Evolutionary conservation across 2,888 invertebrate genomes (phyloP).

Genomic region (Synergus itoensis): DNA sequence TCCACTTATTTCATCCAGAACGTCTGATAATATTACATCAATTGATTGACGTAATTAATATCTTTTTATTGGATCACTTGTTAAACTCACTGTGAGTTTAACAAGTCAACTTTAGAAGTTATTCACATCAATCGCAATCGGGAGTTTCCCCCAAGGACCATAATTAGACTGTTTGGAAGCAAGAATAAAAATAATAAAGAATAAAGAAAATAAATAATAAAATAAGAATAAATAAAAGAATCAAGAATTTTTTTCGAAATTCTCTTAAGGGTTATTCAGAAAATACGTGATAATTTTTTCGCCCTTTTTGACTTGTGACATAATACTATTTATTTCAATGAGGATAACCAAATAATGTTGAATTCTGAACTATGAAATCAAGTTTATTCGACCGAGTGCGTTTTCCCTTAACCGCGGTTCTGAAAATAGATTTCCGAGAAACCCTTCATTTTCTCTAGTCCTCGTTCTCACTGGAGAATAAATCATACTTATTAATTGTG

Average conservation of each 20-base stretch:
- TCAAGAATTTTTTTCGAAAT: too few species aligned
- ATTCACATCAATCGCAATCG: background rate
- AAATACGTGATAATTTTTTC: too few species aligned
- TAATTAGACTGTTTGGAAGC: background rate
- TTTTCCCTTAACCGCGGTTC: slow-evolving; percentile 28
- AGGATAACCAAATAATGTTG: background rate
- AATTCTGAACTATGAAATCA: background rate
- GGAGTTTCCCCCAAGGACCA: background rate
- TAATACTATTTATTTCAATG: background rate
- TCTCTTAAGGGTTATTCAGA: too few species aligned
- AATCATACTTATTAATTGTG: slow-evolving; percentile 40
- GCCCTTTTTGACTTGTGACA: too few species aligned
- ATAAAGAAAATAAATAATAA: too few species aligned
- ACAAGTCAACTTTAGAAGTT: too few species aligned
- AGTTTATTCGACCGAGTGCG: background rate
- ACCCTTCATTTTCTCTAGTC: slow-evolving; percentile 37
- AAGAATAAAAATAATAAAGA: too few species aligned
- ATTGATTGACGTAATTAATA: slow-evolving; percentile 7
- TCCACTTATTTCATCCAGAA: slow-evolving; percentile 2
- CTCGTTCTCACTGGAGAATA: slow-evolving; percentile 9
- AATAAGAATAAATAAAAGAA: too few species aligned
- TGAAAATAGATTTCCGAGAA: slow-evolving; percentile 37
- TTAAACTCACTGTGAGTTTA: background rate
- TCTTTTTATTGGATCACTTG: background rate
- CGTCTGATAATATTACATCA: background rate